phyloP scores from a whole-genome alignment of 1,140 invertebrate genomes.

The Brachionus rubens region DNA sequence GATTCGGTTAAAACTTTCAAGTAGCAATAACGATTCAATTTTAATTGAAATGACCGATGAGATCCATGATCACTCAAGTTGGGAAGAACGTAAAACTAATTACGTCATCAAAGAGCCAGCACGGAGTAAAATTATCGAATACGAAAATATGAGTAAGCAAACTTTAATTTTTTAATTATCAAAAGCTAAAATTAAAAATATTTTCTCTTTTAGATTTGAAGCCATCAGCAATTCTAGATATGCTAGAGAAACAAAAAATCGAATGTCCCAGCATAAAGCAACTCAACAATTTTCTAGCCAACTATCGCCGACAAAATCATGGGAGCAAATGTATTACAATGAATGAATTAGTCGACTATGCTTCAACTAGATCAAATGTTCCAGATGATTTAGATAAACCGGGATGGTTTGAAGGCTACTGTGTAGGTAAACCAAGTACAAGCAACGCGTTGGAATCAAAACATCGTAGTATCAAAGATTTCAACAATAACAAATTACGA shows the following conservation, averaged over 20 bases:
- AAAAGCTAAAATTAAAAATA: background rate
- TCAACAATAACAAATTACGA: too few species aligned
- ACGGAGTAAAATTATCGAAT: too few species aligned
- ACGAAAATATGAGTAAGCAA: background rate
- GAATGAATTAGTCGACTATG: too few species aligned
- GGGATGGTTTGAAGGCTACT: background rate
- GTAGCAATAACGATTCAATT: background rate
- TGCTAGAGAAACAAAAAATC: background rate
- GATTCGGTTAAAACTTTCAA: background rate
- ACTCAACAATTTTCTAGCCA: constrained; percentile 4
- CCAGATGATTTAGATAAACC: too few species aligned
- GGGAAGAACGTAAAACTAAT: too few species aligned
- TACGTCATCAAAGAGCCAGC: too few species aligned
- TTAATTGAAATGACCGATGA: background rate
- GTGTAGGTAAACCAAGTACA: background rate
- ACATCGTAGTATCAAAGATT: too few species aligned
- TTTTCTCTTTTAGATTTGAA: background rate
- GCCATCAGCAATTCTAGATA: background rate
- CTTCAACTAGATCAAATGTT: too few species aligned
- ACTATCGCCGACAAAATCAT: background rate
- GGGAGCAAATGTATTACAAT: background rate
- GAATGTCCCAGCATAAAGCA: background rate
- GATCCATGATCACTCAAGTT: too few species aligned
- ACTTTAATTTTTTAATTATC: background rate
- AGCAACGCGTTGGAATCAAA: constrained; percentile 5